Conservation (phyloP, 2,113 vertebrate species). For the Hiodon alosoides region DNA sequence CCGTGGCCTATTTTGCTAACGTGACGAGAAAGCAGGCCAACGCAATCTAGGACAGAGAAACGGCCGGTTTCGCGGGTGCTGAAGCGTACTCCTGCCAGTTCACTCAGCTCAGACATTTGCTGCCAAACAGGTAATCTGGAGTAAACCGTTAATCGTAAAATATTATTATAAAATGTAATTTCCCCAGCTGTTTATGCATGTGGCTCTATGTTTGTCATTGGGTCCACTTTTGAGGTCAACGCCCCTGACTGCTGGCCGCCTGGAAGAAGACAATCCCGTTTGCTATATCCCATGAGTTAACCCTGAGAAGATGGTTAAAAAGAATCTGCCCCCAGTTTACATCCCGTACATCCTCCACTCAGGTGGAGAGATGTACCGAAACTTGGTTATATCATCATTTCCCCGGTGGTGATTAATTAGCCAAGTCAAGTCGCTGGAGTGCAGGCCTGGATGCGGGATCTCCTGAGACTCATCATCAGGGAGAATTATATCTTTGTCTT, state of each 20-base stretch:
- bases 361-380: conserved; percentile 3
- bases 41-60: conserved; percentile 38
- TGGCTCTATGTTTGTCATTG: too few relatives aligned
- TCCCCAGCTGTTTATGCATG: too few relatives aligned
- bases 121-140: neutral
- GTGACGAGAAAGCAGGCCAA: conserved; percentile 22
- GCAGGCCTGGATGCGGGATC: neutral
- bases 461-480: neutral
- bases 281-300: neutral
- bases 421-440: conserved; percentile 5
- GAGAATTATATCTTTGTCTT: conserved; percentile 1
- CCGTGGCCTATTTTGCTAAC: neutral
- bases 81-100: neutral
- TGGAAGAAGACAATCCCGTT: neutral
- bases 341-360: neutral
- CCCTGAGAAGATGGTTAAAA: neutral
- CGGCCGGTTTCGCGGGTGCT: conserved; percentile 8
- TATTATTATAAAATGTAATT: too few relatives aligned
- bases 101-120: neutral
- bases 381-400: neutral
- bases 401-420: conserved; percentile 3
- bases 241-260: too few relatives aligned
- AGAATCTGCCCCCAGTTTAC: neutral
- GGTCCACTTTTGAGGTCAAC: too few relatives aligned
- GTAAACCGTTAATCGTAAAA: too few relatives aligned